Base-by-base conservation (phyloP, 2,888 invertebrate genomes). In the Orchestes rusci region DNA sequence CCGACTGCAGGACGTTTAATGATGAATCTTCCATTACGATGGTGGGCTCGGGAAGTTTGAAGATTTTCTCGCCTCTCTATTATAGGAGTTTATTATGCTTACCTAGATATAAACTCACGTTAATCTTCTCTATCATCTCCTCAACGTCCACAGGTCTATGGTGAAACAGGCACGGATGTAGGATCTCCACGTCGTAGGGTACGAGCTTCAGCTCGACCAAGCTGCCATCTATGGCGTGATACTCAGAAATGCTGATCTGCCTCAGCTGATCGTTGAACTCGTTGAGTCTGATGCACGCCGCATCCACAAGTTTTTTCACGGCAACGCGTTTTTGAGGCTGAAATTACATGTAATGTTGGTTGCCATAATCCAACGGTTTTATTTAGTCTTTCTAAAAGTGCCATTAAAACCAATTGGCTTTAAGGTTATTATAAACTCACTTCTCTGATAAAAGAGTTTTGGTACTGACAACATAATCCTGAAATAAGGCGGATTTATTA, bases 141-240 rank as follows among this genome's bases (percentile, higher is more conserved):
- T 67, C 62, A 10, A 66, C 52, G n/a, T 59, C 51, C 4, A 58
- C 57, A 69, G 73, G 66, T 77, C 83, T 54, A 68, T 73, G 51
- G 74, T 71, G 66, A 75, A 83, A 64, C 75, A 82, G 45, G 46
- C 71, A 72, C 1, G 82, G 79, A 48, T 77, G 73, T n/a, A 75
- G 56, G 41, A 82, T 70, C 61, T 79, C 73, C n/a, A 82, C 63
- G 48, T 80, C 76, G 28, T 76, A 70, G 0, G 86, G 86, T 15
- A 80, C 73, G 52, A 85, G 71, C 49, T 84, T 77, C 61, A 84
- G 64, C 65, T 82, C 79, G 39, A 80, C 73, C 37, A 85, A 62
- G 18, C 78, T 74, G 56, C 83, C 80, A 59, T 88, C 87, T 36
- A 83, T 74, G 66, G 83, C 87, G 38, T 83, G 84, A 56, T 71